Base-by-base conservation (phyloP, 2,113 vertebrate species). In the Sinocyclocheilus anshuiensis region DNA sequence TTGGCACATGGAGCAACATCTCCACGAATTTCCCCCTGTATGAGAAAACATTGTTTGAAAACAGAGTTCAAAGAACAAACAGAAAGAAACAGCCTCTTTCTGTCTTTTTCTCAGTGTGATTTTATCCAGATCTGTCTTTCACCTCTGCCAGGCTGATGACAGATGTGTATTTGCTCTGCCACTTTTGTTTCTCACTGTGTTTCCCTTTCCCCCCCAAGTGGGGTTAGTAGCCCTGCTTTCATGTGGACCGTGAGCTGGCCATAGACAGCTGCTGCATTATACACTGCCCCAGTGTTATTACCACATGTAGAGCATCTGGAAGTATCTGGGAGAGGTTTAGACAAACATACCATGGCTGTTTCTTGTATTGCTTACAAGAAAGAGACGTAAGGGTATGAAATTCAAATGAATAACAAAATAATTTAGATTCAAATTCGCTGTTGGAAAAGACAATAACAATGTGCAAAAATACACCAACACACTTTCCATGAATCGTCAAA, bases 141-240 rank as follows among this genome's bases (percentile, higher is more conserved):
- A 85, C 83, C 24, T 65, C 72, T n/a, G 13, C 45, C 11, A 24
- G 20, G 45, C 53, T 15, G 45, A 83, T 81, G 78, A 88, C 65
- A 90, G 71, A 86, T 88, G 78, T 86, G 81, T 82, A 59, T 88
- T 87, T 78, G 61, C 86, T 42, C 29, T 45, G 26, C 3, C 39
- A 39, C 26, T 84, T 29, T 53, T 76, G n/a, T 65, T 71, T 76
- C 50, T 87, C 39, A 42, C 42, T 55, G 12, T 22, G 8, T 76
- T 81, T 15, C 65, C 45, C 57, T 45, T 33, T 55, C 24, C 7
- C 48, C 10, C 63, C n/a, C 82, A 24, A 39, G 53, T 61, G 77
- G 83, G 36, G 79, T 85, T 39, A 78, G 48, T 74, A 65, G 86
- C 81, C 22, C 26, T 53, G 81, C 76, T 84, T 83, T 50, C 36